Base-by-base conservation (phyloP, 1,140 invertebrate genomes). In the Leptopilina boulardi region DNA sequence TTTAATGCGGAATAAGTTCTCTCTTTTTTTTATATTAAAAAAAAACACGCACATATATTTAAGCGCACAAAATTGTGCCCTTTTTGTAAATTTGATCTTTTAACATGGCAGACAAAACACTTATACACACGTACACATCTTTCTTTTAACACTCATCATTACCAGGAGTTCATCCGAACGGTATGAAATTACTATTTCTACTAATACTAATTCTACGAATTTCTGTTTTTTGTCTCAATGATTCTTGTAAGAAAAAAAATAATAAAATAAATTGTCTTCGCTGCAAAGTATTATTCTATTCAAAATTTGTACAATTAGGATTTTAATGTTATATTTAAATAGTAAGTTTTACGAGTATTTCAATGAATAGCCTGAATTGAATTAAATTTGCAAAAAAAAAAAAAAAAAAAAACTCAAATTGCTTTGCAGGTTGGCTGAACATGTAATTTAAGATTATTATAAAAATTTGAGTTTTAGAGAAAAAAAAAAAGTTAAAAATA, bases 341-440 rank as follows among this genome's bases (percentile, higher is more conserved):
- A 34, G 21, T 71, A 15, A 71, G 21, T 44, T 19, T 72, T 72
- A 19, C 11, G 38, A 44, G n/a, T 71, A 41, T 19, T 72, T 41
- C 8, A 18, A 51, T 15, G 56, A 18, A 34, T 56, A 30, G 13
- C 19, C 19, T 10, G 41, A 38, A 21, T 66, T 10, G 47, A 71
- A 42, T 26, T 80, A 44, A 47, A 34, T 13, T 66, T 59, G 9
- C 0, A 15, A 51, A 4, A n/a, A 51, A 6, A 51, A 51, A 51
- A 51, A 80, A 79, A 34, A 78, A 86, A 81, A 84, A 85, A 87
- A 82, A 83, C 85, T 80, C 79, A 59, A 83, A 86, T 90, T 90
- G 81, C 76, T 89, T 91, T 91, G 73, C 89, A 91, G 90, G 86
- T 90, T 89, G 30, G 82, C 81, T 70, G 84, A 82, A 72, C 85